Percentiles rank a stretch among this genome's conserved stretches.
Conservation (phyloP, 2,797 vertebrate species). For the Micropoecilia bifurca region DNA sequence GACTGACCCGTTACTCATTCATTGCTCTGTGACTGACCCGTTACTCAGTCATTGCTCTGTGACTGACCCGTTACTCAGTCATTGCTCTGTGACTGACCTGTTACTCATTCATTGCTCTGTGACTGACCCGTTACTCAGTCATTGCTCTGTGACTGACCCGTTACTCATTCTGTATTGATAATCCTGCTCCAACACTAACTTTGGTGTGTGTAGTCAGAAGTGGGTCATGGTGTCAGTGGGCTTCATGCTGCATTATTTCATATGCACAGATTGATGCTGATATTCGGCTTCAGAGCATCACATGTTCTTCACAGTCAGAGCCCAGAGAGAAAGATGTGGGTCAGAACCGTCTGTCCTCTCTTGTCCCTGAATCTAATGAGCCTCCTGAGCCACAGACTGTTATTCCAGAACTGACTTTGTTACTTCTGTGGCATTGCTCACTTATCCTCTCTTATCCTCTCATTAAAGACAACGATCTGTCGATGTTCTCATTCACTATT, state of each 20-base stretch:
- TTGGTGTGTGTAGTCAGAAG: slow-evolving; percentile 49
- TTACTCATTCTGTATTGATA: slow-evolving; percentile 10
- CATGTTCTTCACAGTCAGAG: slow-evolving; percentile 2
- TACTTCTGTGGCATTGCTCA: too few relatives aligned
- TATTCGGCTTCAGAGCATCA: neutral
- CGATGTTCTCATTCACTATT: neutral
- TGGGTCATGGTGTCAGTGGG: slow-evolving; percentile 75
- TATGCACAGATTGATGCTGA: slow-evolving; percentile 17
- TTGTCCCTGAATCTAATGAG: neutral
- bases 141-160: neutral
- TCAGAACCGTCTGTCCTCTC: slow-evolving; percentile 6
- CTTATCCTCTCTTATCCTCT: too few relatives aligned
- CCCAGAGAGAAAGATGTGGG: slow-evolving; percentile 4
- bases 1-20: too few relatives aligned
- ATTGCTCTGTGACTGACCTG: too few relatives aligned
- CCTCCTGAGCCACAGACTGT: neutral
- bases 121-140: too few relatives aligned
- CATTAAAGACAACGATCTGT: neutral
- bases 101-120: too few relatives aligned
- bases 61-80: too few relatives aligned
- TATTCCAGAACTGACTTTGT: neutral
- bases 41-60: too few relatives aligned
- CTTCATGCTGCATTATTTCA: slow-evolving; percentile 33
- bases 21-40: too few relatives aligned
- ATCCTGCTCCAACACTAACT: slow-evolving; percentile 16